Percentiles rank a stretch among this genome's conserved stretches.
These are phyloP conservation scores for Ctenosaura bakeri DNA, from an alignment of 2,797 vertebrate genomes.

Conservation along the genomic window DNA sequence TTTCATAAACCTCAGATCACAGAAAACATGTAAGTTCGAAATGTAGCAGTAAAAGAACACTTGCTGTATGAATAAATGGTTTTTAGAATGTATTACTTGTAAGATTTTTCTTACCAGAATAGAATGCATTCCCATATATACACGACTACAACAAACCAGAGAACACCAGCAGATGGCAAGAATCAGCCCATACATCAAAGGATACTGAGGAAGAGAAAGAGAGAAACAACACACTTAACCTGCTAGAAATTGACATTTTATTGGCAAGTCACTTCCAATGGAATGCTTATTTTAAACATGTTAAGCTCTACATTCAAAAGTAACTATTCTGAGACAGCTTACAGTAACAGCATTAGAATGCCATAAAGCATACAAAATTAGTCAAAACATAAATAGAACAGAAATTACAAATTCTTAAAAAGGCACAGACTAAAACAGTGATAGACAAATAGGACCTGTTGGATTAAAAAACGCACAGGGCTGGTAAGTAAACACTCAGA, in stretches of 20 bases:
- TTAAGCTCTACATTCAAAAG: not conserved
- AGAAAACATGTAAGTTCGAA: not conserved
- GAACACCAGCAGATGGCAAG: conserved; percentile 92
- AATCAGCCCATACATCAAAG: conserved; percentile 86
- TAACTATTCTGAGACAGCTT: not conserved
- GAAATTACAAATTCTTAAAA: not conserved
- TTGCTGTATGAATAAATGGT: not conserved
- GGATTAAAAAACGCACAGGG: not conserved
- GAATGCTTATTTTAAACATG: not conserved
- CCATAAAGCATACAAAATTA: not conserved
- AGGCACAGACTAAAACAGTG: not conserved
- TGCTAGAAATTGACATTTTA: not conserved
- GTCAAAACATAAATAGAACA: not conserved
- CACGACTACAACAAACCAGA: conserved; percentile 94
- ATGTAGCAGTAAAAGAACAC: not conserved
- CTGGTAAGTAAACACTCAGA: not conserved
- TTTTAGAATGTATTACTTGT: not conserved
- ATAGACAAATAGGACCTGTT: not conserved
- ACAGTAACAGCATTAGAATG: not conserved
- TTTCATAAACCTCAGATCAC: not conserved
- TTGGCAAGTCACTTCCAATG: not conserved
- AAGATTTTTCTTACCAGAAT: conserved; percentile 89
- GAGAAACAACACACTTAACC: conserved; percentile 41
- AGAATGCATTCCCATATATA: conserved; percentile 99
- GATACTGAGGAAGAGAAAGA: conserved; percentile 84